phyloP scores from a whole-genome alignment of 1,140 invertebrate species.

The Diorhabda elongata region DNA sequence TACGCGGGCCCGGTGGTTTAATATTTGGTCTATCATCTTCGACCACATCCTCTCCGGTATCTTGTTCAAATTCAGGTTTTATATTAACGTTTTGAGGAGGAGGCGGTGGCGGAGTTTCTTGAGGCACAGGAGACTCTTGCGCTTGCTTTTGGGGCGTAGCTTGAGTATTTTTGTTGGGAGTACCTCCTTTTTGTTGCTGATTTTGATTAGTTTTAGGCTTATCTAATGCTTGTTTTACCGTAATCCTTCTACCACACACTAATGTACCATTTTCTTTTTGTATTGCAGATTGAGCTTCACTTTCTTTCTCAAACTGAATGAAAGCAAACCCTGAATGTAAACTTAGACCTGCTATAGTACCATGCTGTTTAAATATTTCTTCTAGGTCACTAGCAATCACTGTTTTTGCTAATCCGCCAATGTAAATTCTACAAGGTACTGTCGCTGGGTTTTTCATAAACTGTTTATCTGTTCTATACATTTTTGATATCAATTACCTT shows the following conservation, averaged over 20 bases:
- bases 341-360: slow-evolving; percentile 65
- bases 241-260: slow-evolving; percentile 65
- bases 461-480: slow-evolving; percentile 46
- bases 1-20: slow-evolving; percentile 19
- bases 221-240: slow-evolving; percentile 53
- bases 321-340: slow-evolving; percentile 79
- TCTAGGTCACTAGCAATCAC: slow-evolving; percentile 65
- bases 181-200: slow-evolving; percentile 5
- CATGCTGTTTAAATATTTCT: slow-evolving; percentile 69
- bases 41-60: slow-evolving; percentile 21
- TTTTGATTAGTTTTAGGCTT: slow-evolving; percentile 30
- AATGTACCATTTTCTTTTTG: slow-evolving; percentile 62
- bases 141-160: neutral
- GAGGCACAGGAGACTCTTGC: slow-evolving; percentile 6
- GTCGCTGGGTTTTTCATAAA: slow-evolving; percentile 66
- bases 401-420: slow-evolving; percentile 66
- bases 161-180: neutral
- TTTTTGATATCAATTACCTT: slow-evolving; percentile 18
- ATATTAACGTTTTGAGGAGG: slow-evolving; percentile 9
- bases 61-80: slow-evolving; percentile 17
- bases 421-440: slow-evolving; percentile 67
- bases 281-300: slow-evolving; percentile 68
- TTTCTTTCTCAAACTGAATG: slow-evolving; percentile 76
- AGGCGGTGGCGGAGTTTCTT: slow-evolving; percentile 11
- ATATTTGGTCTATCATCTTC: slow-evolving; percentile 24